phyloP scores from a whole-genome alignment of 2,888 invertebrate species.

The Xestia ashworthii region DNA sequence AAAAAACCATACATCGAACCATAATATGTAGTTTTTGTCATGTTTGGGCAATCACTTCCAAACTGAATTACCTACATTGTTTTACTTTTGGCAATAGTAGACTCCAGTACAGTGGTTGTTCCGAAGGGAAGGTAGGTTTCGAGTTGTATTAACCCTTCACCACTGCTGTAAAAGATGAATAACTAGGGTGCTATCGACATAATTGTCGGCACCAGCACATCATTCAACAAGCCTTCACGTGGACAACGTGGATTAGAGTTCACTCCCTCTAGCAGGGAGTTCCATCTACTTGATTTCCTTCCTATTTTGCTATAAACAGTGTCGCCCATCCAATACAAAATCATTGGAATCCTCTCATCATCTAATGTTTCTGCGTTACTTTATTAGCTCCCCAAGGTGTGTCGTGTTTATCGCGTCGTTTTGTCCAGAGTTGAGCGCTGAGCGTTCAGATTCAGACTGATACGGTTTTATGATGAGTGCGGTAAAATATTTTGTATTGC shows the following conservation, averaged over 20 bases:
- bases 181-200: not conserved
- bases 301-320: not conserved
- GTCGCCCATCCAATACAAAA: not conserved
- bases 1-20: too few species aligned
- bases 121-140: too few species aligned
- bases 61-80: too few species aligned
- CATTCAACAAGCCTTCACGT: not conserved
- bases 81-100: too few species aligned
- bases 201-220: not conserved
- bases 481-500: slow-evolving; percentile 41
- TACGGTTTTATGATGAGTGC: slow-evolving; percentile 75
- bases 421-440: slow-evolving; percentile 67
- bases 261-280: not conserved
- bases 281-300: too few species aligned
- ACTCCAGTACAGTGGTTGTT: too few species aligned
- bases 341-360: slow-evolving; percentile 6
- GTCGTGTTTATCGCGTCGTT: slow-evolving; percentile 66
- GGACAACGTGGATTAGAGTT: not conserved
- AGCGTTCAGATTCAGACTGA: slow-evolving; percentile 56
- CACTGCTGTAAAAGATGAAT: too few species aligned
- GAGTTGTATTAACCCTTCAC: too few species aligned
- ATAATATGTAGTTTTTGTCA: too few species aligned
- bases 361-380: slow-evolving; percentile 19
- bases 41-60: too few species aligned
- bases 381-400: slow-evolving; percentile 34